Evolutionary conservation across 1,140 invertebrate genomes (phyloP).

Genomic region (Palaemon carinicauda): DNA sequence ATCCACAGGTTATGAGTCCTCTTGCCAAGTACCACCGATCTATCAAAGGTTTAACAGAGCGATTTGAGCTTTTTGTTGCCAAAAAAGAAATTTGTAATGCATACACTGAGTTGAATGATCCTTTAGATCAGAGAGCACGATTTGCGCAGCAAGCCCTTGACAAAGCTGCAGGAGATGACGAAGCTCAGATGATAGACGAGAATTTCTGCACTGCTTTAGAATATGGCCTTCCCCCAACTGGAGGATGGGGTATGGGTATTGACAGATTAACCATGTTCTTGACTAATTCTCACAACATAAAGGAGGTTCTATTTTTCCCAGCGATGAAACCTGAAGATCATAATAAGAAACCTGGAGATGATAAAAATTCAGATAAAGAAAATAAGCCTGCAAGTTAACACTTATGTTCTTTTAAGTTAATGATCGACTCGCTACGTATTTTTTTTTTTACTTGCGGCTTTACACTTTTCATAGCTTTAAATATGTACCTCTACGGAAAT

Average conservation of each 20-base stretch:
- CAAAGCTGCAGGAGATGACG: slow-evolving; percentile 98
- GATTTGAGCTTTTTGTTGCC: slow-evolving; percentile 97
- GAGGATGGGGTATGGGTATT: slow-evolving; percentile 97
- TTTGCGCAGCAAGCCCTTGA: slow-evolving; percentile 70
- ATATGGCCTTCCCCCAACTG: slow-evolving; percentile 98
- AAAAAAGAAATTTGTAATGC: slow-evolving; percentile 99
- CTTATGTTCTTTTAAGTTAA: too few species aligned
- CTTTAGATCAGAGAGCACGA: slow-evolving; percentile 88
- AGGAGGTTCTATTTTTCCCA: slow-evolving; percentile 77
- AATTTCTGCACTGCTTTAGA: slow-evolving; percentile 97
- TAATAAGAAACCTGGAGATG: not conserved
- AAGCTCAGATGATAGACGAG: slow-evolving; percentile 96
- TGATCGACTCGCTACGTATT: too few species aligned
- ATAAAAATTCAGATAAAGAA: slow-evolving; percentile 15
- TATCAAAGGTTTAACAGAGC: slow-evolving; percentile 87
- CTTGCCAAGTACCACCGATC: slow-evolving; percentile 97
- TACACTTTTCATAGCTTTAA: too few species aligned
- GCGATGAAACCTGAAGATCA: slow-evolving; percentile 72
- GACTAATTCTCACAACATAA: slow-evolving; percentile 98
- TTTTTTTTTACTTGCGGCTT: too few species aligned
- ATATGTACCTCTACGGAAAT: too few species aligned
- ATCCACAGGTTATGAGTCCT: slow-evolving; percentile 99
- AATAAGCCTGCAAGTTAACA: too few species aligned
- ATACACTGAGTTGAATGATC: slow-evolving; percentile 99
- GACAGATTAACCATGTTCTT: slow-evolving; percentile 98